Evolutionary conservation across 2,797 vertebrate species (phyloP), one percentile per base, ranked within the genome.

Genomic region (Sebastolobus alascanus): DNA sequence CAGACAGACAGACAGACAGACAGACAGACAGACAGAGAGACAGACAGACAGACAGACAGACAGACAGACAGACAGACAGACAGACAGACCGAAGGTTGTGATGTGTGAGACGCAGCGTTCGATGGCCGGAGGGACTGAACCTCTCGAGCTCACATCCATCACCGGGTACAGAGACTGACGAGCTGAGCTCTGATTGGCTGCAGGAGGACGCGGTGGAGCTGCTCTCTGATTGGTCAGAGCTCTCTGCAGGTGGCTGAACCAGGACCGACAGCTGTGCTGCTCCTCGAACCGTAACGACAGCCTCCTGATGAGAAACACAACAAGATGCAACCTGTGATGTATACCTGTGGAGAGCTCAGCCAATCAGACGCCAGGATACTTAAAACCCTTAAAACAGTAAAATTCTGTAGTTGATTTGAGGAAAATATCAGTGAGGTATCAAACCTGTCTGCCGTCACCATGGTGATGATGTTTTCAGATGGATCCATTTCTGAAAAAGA

Each of bases 81-180:
- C 8, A 46, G 7, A n/a, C 50, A 4, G 18, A n/a, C 52, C 29
- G 0, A 95, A 73, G 22, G 86, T 60, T 0, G 92, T 96, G 87
- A 96, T 87, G 87, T 96, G 96, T 7, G 93, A 94, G 89, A 96
- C 94, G 75, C 96, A 96, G 55, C 91, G 90, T 29, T 95, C 89
- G 3, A 96, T 63, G 6, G 87, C 91, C 0, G 76, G 58, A 0
- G 95, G 93, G 0, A 96, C 94, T 0, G 46, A 76, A 8, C 92
- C 92, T 16, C 18, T 69, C 0, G 58, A 67, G 2, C 6, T 25
- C 5, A 14, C 0, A 0, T 84, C 86, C 1, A 79, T 65, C 59
- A 22, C 38, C 0, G 84, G 86, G 75, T 94, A 93, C 20, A 92
- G 64, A 40, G 85, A 3, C 56, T 22, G 81, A 35, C 20, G 25